Conservation (phyloP, 2,113 vertebrate genomes). For the Pollachius pollachius region DNA sequence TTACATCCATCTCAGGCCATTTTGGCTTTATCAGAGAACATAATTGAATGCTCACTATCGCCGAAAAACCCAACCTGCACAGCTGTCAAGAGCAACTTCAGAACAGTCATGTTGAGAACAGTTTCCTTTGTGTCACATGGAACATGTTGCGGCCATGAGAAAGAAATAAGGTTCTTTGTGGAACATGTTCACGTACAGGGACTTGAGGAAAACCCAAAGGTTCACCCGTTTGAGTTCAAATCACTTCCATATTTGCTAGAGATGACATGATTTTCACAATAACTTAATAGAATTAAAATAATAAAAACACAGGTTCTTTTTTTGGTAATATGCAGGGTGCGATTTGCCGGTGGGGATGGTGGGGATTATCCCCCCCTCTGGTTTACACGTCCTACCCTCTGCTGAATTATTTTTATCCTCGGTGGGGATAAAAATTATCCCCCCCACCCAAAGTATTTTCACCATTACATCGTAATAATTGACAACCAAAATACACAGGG, state of each 20-base stretch:
- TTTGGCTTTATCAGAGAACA: no score
- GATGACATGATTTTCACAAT: slow-evolving; percentile 14
- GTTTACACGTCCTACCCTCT: no score
- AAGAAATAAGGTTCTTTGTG: not conserved
- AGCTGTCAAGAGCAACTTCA: slow-evolving; percentile 49
- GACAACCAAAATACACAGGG: no score
- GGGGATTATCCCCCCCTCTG: no score
- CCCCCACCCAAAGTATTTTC: no score
- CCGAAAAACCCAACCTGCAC: not conserved
- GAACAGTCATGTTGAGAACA: not conserved
- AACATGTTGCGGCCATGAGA: not conserved
- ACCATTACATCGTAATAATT: no score
- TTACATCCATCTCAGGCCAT: not conserved
- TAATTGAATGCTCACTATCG: not conserved
- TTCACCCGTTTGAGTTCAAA: not conserved
- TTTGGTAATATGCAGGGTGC: no score
- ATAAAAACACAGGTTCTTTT: no score
- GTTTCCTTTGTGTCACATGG: slow-evolving; percentile 54
- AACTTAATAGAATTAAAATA: not conserved
- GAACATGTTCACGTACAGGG: slow-evolving; percentile 56
- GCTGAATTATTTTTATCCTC: no score
- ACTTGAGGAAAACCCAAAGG: slow-evolving; percentile 27
- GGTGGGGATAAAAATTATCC: no score
- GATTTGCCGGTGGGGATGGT: no score
- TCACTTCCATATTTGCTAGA: slow-evolving; percentile 45